Conservation (phyloP, 1,140 invertebrate genomes). For the Drosophila pectinifera region DNA sequence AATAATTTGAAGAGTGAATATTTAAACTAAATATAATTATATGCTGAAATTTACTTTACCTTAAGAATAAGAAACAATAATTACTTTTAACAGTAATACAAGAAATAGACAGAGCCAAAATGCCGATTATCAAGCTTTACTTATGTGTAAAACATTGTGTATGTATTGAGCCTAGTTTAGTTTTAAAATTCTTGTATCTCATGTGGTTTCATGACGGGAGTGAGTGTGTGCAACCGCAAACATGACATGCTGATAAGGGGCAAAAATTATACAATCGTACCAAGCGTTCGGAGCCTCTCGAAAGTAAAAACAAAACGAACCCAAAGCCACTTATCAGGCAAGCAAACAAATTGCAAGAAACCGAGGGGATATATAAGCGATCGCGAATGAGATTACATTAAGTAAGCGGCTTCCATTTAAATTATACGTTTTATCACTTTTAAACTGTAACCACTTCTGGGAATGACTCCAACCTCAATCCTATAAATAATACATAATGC, state of each 20-base stretch:
- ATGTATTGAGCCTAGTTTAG: constrained; percentile 11
- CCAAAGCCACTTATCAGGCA: constrained; percentile 35
- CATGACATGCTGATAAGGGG: constrained; percentile 41
- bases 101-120: not conserved
- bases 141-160: not conserved
- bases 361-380: constrained; percentile 4
- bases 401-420: constrained; percentile 7
- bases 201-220: constrained; percentile 6
- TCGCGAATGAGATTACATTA: constrained; percentile 19
- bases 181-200: constrained; percentile 7
- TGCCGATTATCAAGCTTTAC: not conserved
- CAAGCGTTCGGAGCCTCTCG: constrained; percentile 14
- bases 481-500: not conserved
- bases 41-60: too few species aligned
- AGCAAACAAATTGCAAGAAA: constrained; percentile 26
- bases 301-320: constrained; percentile 34
- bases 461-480: not conserved
- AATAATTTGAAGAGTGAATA: too few species aligned
- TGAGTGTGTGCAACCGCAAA: constrained; percentile 38
- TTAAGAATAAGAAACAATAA: not conserved
- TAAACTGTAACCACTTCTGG: not conserved
- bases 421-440: not conserved
- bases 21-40: too few species aligned
- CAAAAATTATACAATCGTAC: constrained; percentile 47
- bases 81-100: not conserved